Evolutionary conservation across 2,888 invertebrate genomes (phyloP).

Genomic region (Oxyteleia sp.): DNA sequence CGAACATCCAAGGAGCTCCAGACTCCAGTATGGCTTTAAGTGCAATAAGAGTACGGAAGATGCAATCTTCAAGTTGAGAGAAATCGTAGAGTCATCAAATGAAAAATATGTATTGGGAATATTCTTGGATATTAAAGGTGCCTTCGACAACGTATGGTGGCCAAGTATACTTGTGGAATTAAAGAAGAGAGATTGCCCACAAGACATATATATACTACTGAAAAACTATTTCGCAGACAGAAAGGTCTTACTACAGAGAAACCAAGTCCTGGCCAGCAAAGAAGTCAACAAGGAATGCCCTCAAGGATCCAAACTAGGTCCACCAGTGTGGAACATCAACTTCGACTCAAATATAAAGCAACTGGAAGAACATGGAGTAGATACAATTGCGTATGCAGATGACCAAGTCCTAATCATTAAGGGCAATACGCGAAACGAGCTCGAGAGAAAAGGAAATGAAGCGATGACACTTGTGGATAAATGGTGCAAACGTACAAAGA

Average conservation of each 20-base stretch:
- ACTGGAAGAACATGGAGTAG: neutral
- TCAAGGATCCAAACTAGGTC: constrained; percentile 35
- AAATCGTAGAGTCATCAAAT: neutral
- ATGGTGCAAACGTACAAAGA: constrained; percentile 41
- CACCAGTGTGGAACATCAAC: constrained; percentile 58
- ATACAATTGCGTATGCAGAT: constrained; percentile 45
- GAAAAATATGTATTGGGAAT: constrained; percentile 36
- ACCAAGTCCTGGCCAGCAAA: neutral
- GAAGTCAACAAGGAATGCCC: constrained; percentile 19
- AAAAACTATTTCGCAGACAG: constrained; percentile 29
- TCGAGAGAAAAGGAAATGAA: constrained; percentile 14
- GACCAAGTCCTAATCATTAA: constrained; percentile 32
- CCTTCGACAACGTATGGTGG: constrained; percentile 53
- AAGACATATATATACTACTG: constrained; percentile 11
- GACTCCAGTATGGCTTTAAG: no score
- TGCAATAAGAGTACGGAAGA: constrained; percentile 28
- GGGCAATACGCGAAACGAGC: constrained; percentile 23
- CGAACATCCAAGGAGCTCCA: no score
- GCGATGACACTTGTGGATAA: neutral
- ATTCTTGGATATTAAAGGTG: constrained; percentile 40
- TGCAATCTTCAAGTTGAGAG: constrained; percentile 12
- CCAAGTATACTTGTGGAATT: constrained; percentile 26
- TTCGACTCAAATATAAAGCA: constrained; percentile 37
- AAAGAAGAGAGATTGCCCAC: constrained; percentile 29
- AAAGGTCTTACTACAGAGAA: neutral